Conservation (phyloP, 1,140 invertebrate species). For the Philotrypesis tridentata region DNA sequence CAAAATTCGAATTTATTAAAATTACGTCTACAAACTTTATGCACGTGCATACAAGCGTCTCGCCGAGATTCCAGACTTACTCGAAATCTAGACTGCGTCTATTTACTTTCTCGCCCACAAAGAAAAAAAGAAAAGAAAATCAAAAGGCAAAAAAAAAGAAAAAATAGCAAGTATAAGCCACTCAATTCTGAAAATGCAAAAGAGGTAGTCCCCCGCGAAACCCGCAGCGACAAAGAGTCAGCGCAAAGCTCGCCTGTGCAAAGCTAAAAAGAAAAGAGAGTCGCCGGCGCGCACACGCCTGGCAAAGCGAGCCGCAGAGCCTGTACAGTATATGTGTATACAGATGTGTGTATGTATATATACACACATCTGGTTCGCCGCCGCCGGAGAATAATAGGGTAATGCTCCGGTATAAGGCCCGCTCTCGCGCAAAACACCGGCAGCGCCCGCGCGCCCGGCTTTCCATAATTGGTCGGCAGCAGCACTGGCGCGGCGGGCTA, state of each 20-base stretch:
- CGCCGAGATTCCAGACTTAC: no score
- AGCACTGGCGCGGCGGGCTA: constrained; percentile 40
- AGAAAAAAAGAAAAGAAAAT: no score
- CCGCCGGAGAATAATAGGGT: constrained; percentile 64
- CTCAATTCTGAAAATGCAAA: background rate
- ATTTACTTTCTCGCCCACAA: no score
- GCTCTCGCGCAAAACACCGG: constrained; percentile 53
- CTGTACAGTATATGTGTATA: no score
- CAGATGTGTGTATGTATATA: no score
- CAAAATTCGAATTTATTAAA: no score
- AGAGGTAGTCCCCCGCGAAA: background rate
- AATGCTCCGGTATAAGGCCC: constrained; percentile 55
- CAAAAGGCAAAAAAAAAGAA: background rate
- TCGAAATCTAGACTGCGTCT: no score
- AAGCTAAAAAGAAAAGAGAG: background rate
- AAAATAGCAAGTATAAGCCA: background rate
- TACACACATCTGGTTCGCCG: background rate
- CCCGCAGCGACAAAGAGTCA: background rate
- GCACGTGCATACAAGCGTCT: no score
- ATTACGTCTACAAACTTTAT: no score
- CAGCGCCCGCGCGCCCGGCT: constrained; percentile 49
- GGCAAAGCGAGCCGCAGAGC: background rate
- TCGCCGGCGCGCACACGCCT: no score
- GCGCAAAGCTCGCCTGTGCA: background rate
- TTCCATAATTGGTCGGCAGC: constrained; percentile 67